Evolutionary conservation across 2,113 vertebrate genomes (phyloP), one percentile per base, ranked within the genome.

Genomic region (Eidolon helvum): DNA sequence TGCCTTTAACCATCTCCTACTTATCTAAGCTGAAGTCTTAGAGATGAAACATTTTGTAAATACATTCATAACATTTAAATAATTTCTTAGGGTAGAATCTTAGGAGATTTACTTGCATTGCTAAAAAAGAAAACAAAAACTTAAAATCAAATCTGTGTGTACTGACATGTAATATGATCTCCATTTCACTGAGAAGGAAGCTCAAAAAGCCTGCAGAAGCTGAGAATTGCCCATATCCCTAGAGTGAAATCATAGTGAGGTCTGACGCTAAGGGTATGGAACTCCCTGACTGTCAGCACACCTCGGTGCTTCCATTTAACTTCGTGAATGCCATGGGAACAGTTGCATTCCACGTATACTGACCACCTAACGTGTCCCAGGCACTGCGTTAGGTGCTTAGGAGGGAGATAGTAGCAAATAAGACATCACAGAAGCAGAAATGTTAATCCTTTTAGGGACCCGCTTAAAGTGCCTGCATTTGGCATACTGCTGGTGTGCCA

Each of bases 41-140:
- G n/a, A 79, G 48, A 55, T n/a, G 35, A 63, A 50, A 1, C 72
- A 65, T 75, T 83, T 87, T n/a, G 69, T 63, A 87, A 80, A 87
- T 53, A 26, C 16, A 33, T 78, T 68, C 26, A 28, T 72, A 71
- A 26, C 9, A 43, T 78, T 53, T 79, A 30, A 94, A 68, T 92
- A n/a, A 68, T 53, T 72, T 87, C 79, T 87, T 50, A 53, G 43
- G 83, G 12, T n/a, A 68, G 43, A 16, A 71, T 63, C 45, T 68
- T 87, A 55, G 65, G 65, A 88, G 77, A 78, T 90, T 38, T 65
- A 24, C 50, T 74, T 83, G 40, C 26, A 33, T 57, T 86, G 40
- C 22, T 50, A 80, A 90, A 68, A 63, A 65, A 45, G 43, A 33
- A 35, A 33, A 4, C 5, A 19, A 79, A 55, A 53, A 14, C 33